Conservation (phyloP, 2,888 invertebrate species). For the Cerastis rubricosa region DNA sequence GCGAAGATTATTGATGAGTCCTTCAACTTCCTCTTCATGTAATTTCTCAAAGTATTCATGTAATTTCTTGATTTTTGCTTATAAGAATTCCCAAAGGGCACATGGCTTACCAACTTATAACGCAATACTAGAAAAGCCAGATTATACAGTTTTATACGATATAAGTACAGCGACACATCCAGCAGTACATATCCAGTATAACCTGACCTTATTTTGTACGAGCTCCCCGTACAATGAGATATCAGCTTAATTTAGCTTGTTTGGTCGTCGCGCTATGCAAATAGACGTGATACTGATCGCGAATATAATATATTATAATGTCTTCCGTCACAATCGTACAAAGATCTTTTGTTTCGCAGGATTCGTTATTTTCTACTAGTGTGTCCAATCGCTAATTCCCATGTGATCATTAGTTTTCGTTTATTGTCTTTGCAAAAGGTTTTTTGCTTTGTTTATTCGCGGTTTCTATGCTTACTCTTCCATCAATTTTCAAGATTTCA, state of each 20-base stretch:
- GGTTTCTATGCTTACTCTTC: not conserved
- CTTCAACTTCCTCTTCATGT: too few species aligned
- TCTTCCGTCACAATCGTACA: not conserved
- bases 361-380: conserved; percentile 22
- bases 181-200: too few species aligned
- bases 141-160: not conserved
- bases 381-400: conserved; percentile 34
- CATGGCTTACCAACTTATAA: not conserved
- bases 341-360: conserved; percentile 6
- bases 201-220: too few species aligned
- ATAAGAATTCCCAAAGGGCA: not conserved
- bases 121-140: not conserved
- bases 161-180: too few species aligned
- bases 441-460: not conserved
- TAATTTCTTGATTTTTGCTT: not conserved
- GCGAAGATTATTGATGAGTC: too few species aligned
- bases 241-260: too few species aligned
- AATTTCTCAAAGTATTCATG: too few species aligned
- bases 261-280: not conserved
- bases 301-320: not conserved
- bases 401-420: not conserved
- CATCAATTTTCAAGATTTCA: not conserved
- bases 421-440: conserved; percentile 5
- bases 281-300: conserved; percentile 7
- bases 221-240: too few species aligned